Evolutionary conservation across 2,113 vertebrate species (phyloP).

Genomic region (Megaleporinus macrocephalus): DNA sequence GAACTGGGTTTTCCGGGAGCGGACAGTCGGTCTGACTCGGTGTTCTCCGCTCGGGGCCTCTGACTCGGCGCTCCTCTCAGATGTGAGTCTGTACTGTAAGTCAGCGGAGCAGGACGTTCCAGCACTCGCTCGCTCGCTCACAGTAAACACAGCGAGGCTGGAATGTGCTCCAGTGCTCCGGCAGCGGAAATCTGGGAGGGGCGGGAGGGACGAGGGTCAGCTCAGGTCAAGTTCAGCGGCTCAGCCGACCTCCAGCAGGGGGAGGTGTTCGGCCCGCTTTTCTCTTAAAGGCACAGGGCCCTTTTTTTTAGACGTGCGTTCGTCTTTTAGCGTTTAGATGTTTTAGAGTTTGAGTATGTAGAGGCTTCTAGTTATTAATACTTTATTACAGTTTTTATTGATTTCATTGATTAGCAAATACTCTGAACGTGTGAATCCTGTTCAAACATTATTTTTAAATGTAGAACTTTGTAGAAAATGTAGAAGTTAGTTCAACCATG

Average conservation of each 20-base stretch:
- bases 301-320: no score
- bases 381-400: no score
- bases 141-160: constrained; percentile 57
- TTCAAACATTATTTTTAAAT: no score
- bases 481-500: no score
- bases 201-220: constrained; percentile 58
- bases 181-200: constrained; percentile 62
- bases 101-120: constrained; percentile 39
- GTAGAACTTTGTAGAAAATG: no score
- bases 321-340: no score
- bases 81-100: constrained; percentile 25
- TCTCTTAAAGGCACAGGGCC: constrained; percentile 45
- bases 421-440: no score
- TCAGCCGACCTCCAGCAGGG: constrained; percentile 50
- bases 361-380: no score
- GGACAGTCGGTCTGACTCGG: not conserved
- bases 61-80: constrained; percentile 16
- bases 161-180: constrained; percentile 61
- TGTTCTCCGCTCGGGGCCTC: not conserved
- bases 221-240: constrained; percentile 64
- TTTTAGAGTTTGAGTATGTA: no score
- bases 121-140: constrained; percentile 33
- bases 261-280: constrained; percentile 46
- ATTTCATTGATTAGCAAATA: no score
- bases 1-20: not conserved